Evolutionary conservation across 2,113 vertebrate species (phyloP).

Genomic region (Laticauda colubrina): DNA sequence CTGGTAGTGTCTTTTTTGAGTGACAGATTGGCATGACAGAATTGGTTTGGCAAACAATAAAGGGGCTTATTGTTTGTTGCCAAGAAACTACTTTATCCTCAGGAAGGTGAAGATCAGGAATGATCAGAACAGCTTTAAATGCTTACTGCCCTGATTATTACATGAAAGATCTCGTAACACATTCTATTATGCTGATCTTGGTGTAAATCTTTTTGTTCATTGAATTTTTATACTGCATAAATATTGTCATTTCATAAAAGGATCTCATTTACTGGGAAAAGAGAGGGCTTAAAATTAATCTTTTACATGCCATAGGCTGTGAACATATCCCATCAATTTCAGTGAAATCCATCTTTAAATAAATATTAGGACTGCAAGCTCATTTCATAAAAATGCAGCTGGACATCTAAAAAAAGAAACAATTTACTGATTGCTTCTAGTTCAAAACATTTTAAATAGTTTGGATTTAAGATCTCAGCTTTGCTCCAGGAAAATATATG

Average conservation of each 20-base stretch:
- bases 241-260: slow-evolving; percentile 15
- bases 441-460: slow-evolving; percentile 42
- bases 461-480: background rate
- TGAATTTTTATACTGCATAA: slow-evolving; percentile 33
- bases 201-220: slow-evolving; percentile 11
- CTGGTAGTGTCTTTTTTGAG: background rate
- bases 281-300: slow-evolving; percentile 21
- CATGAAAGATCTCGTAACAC: background rate
- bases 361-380: slow-evolving; percentile 22
- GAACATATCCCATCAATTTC: slow-evolving; percentile 14
- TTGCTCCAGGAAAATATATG: slow-evolving; percentile 43
- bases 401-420: slow-evolving; percentile 40
- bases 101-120: slow-evolving; percentile 9
- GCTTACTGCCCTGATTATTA: background rate
- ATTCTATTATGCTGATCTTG: background rate
- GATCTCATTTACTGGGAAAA: slow-evolving; percentile 17
- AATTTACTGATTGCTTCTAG: slow-evolving; percentile 18
- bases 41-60: slow-evolving; percentile 7
- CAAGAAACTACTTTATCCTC: background rate
- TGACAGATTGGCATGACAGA: background rate
- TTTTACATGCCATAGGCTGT: background rate
- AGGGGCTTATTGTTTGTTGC: background rate
- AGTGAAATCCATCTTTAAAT: slow-evolving; percentile 22
- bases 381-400: slow-evolving; percentile 26
- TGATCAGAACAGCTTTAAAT: slow-evolving; percentile 4